A percentile compares a stretch with the other conserved stretches of the same genome.
These are phyloP conservation scores for Chaetophractus vellerosus DNA, from an alignment of 2,797 vertebrate genomes.

Conservation along the genomic window DNA sequence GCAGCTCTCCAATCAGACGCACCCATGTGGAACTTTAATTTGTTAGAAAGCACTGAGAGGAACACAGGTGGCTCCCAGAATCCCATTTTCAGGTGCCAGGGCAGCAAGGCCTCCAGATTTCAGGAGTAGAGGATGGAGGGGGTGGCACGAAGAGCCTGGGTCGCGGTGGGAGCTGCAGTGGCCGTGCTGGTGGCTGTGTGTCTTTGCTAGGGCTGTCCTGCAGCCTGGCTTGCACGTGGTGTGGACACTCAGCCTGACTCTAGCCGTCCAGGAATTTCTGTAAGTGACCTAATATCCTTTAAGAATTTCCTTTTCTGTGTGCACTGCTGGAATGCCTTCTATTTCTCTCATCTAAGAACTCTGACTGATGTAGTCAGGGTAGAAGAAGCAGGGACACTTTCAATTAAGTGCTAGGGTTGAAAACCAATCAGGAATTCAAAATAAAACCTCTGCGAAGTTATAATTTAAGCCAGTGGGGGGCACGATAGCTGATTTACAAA, in stretches of 20 bases:
- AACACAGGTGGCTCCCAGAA: not conserved
- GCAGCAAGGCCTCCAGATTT: not conserved
- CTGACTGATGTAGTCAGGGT: not conserved
- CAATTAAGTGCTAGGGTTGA: not conserved
- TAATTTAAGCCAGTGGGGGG: slow-evolving; percentile 56
- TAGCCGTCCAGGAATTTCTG: not conserved
- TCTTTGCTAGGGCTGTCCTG: not conserved
- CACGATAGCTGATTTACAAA: slow-evolving; percentile 43
- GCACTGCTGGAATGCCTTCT: slow-evolving; percentile 32
- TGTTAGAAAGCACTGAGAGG: not conserved
- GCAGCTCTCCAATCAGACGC: not conserved
- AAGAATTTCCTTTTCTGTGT: not conserved
- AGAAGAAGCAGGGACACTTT: slow-evolving; percentile 5
- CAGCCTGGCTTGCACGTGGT: not conserved
- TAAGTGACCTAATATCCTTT: not conserved
- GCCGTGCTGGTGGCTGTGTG: not conserved
- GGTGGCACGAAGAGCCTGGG: not conserved
- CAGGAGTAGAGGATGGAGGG: not conserved
- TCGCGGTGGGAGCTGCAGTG: rapidly evolving
- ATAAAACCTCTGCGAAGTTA: slow-evolving; percentile 53
- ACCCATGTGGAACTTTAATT: not conserved
- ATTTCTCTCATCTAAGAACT: slow-evolving; percentile 37
- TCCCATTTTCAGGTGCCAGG: not conserved
- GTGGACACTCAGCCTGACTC: not conserved
- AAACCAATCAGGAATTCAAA: slow-evolving; percentile 56